phyloP scores from a whole-genome alignment of 1,140 invertebrate species.

The Penaeus chinensis region DNA sequence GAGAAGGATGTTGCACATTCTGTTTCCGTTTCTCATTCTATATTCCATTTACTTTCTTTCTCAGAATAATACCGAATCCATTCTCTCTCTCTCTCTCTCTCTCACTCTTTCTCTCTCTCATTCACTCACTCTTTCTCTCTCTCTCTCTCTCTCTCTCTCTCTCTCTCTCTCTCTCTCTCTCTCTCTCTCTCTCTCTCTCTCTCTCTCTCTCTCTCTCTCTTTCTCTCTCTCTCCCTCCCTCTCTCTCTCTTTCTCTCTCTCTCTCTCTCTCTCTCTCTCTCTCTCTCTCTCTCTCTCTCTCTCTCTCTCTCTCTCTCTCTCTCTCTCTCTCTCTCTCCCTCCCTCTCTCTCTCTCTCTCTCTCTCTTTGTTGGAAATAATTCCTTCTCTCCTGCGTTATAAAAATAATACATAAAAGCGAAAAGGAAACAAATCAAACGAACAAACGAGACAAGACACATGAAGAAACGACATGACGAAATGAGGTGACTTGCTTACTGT shows the following conservation, averaged over 20 bases:
- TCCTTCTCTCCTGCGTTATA: not conserved
- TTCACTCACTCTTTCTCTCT: not conserved
- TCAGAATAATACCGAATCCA: not conserved
- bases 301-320: not conserved
- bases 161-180: not conserved
- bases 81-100: not conserved
- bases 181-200: not conserved
- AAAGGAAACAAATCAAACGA: too few relatives aligned
- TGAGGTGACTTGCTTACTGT: too few relatives aligned
- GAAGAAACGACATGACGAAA: too few relatives aligned
- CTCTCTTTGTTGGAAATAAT: not conserved
- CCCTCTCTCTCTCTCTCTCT: not conserved
- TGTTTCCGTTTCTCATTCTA: not conserved
- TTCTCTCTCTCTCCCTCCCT: not conserved
- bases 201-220: not conserved
- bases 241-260: not conserved
- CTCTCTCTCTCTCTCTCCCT: not conserved
- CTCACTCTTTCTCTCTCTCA: not conserved
- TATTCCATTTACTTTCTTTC: not conserved
- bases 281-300: not conserved
- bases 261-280: not conserved
- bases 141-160: not conserved
- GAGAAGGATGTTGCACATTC: too few relatives aligned
- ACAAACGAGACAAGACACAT: too few relatives aligned
- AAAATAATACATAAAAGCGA: too few relatives aligned